Conservation (phyloP, 2,797 vertebrate species). For the Diglossa cyanea region DNA sequence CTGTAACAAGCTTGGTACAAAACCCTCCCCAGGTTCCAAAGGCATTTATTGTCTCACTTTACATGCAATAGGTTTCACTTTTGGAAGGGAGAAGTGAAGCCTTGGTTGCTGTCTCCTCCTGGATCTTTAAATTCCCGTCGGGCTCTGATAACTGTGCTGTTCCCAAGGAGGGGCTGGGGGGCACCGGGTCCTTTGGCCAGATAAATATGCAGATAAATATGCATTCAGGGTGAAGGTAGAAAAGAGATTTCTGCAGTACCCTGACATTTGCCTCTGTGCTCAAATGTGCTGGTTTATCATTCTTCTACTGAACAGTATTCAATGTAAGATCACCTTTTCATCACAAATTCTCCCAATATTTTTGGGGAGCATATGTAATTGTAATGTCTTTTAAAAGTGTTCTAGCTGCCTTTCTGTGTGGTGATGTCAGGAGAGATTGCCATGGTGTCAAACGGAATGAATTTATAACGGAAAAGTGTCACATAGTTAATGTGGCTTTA, state of each 20-base stretch:
- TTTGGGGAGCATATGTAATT: neutral
- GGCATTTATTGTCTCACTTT: neutral
- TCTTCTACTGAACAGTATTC: neutral
- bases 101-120: neutral
- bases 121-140: neutral
- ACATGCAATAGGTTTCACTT: neutral
- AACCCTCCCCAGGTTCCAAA: neutral
- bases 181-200: neutral
- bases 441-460: neutral
- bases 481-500: no score
- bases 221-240: neutral
- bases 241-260: neutral
- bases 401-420: neutral
- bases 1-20: neutral
- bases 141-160: neutral
- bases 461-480: no score
- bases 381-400: neutral
- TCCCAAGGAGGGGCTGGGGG: neutral
- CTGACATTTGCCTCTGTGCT: neutral
- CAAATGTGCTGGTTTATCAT: neutral
- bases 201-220: neutral
- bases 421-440: neutral
- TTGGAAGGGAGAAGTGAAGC: neutral
- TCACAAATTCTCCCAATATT: neutral
- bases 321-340: neutral